Percentiles rank a stretch among this genome's conserved stretches.
phyloP scores from a whole-genome alignment of 2,888 invertebrate genomes.

The Hypsopygia costalis region DNA sequence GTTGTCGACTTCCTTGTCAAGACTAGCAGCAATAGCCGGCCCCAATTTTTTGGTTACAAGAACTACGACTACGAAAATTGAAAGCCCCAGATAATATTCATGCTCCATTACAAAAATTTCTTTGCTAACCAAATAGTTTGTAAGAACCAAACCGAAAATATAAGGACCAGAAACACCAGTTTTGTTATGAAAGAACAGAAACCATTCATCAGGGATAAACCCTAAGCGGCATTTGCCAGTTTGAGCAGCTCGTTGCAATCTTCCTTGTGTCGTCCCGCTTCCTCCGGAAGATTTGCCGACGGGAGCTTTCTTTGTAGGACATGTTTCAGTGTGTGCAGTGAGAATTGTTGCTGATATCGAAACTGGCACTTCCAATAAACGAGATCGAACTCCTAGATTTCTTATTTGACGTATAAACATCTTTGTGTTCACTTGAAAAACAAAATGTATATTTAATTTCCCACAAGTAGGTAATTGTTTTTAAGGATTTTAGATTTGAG shows the following conservation, averaged over 20 bases:
- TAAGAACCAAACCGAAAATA: constrained; percentile 86
- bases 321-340: constrained; percentile 21
- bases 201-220: constrained; percentile 80
- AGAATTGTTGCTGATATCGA: constrained; percentile 18
- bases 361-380: no score
- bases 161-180: constrained; percentile 95
- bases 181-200: constrained; percentile 93
- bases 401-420: no score
- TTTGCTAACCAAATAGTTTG: constrained; percentile 93
- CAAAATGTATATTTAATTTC: no score
- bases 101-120: constrained; percentile 96
- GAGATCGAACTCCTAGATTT: no score
- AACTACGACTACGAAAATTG: constrained; percentile 82
- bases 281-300: constrained; percentile 9
- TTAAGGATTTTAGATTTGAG: no score
- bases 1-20: constrained; percentile 86
- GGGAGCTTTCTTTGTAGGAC: constrained; percentile 15
- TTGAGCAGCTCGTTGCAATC: constrained; percentile 32
- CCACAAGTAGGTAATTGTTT: no score
- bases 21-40: constrained; percentile 72
- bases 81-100: constrained; percentile 90
- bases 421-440: no score
- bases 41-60: constrained; percentile 85
- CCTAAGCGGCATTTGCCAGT: constrained; percentile 77
- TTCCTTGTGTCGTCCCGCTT: not conserved